Evolutionary conservation across 2,797 vertebrate species (phyloP), one percentile per base, ranked within the genome.

Genomic region (Euphonia xanthogaster): DNA sequence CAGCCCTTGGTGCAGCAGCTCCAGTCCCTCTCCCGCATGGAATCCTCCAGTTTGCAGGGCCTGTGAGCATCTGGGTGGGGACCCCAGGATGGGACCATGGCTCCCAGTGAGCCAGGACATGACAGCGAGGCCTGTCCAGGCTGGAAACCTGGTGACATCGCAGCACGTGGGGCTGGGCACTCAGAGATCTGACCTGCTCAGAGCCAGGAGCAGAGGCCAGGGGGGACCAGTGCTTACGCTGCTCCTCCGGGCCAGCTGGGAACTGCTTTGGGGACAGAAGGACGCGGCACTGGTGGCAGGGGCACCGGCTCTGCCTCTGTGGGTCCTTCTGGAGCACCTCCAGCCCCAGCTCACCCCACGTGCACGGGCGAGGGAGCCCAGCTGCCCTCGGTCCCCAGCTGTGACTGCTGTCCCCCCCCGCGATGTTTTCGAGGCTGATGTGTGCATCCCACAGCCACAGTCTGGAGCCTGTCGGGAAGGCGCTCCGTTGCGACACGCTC

Each of bases 1-100:
- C 30, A 23, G 21, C 39, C 35, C 44, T 8, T 1, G 1, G 40
- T 3, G 23, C 71, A 31, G 63, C 79, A 68, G 62, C n/a, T 77
- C 42, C 70, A 45, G 50, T 6, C 47, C 51, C n/a, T 33, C 35
- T 80, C 50, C 66, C 5, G 1, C 35, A 61, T 30, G 45, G 44
- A 92, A 78, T 15, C 14, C 22, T 60, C 3, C 48, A 50, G 30
- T 31, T 12, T 23, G 21, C 70, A 57, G 45, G 63, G 61, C 12
- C 23, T 25, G 33, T 0, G 5, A 50, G 66, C 3, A 1, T 30
- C 33, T n/a, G 15, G 2, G 0, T 1, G 1, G 42, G 14, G 13
- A n/a, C 7, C 8, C 22, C 2, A 2, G 47, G 33, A 53, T 14
- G 35, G 37, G 20, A 68, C 37, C 17, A 4, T 5, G 22, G 30